Conservation (phyloP, 2,797 vertebrate genomes). For the Pristis pectinata region DNA sequence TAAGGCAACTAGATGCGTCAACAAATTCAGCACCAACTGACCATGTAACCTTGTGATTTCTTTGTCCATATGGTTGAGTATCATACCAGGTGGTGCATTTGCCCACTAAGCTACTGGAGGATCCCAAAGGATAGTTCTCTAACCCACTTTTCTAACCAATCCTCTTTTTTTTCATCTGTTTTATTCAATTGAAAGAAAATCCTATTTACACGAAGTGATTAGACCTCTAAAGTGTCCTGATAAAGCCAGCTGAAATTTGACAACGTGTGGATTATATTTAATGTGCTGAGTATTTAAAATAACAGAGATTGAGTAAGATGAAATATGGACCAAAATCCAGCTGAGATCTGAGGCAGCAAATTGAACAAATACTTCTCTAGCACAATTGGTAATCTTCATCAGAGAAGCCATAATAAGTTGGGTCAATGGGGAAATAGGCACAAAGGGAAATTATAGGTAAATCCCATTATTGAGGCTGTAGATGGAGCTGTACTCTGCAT, state of each 20-base stretch:
- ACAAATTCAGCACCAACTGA: neutral
- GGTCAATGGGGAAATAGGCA: neutral
- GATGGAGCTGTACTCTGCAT: neutral
- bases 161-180: constrained; percentile 9
- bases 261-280: constrained; percentile 9
- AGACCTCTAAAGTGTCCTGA: constrained; percentile 5
- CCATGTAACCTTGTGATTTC: neutral
- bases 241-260: constrained; percentile 23
- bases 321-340: neutral
- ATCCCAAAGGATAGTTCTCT: constrained; percentile 11
- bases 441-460: neutral
- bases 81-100: neutral
- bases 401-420: neutral
- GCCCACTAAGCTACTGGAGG: neutral
- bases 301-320: neutral
- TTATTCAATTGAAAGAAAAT: constrained; percentile 15
- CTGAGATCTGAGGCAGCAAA: neutral
- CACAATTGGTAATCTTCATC: constrained; percentile 18
- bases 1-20: neutral
- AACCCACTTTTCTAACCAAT: constrained; percentile 11
- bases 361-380: neutral
- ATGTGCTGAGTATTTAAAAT: constrained; percentile 5
- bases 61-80: neutral
- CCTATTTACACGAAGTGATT: constrained; percentile 20
- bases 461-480: neutral